Evolutionary conservation across 2,888 invertebrate species (phyloP).

Genomic region (Shargacucullia verbasci): DNA sequence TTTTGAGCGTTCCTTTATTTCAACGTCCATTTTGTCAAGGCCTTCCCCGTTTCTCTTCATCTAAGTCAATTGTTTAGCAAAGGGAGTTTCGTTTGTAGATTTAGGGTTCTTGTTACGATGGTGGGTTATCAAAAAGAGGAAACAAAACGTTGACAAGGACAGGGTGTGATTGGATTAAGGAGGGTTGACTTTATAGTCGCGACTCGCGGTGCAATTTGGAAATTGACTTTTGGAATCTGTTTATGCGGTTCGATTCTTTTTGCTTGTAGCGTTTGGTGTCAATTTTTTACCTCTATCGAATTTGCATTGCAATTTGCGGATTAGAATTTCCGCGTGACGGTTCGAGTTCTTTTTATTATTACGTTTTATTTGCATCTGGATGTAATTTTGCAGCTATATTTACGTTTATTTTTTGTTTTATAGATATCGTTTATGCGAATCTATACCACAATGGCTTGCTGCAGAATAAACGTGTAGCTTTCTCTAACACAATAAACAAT

Average conservation of each 20-base stretch:
- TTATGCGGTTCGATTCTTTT: conserved; percentile 77
- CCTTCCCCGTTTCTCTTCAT: conserved; percentile 52
- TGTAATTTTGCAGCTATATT: conserved; percentile 9
- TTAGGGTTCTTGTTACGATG: conserved; percentile 67
- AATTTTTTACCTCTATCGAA: conserved; percentile 75
- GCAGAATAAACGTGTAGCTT: no score
- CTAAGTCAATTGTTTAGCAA: conserved; percentile 1
- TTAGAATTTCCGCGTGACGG: conserved; percentile 59
- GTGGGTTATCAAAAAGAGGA: conserved; percentile 76
- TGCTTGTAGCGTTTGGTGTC: conserved; percentile 76
- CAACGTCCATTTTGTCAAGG: conserved; percentile 64
- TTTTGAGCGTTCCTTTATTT: conserved; percentile 70
- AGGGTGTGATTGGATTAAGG: conserved; percentile 87
- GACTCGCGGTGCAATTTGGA: conserved; percentile 85
- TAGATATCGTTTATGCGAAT: no score
- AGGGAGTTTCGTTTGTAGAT: conserved; percentile 36
- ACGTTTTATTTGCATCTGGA: conserved; percentile 46
- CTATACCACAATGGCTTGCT: no score
- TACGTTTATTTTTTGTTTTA: no score
- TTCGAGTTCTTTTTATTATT: conserved; percentile 36
- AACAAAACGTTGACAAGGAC: conserved; percentile 88
- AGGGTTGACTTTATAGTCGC: conserved; percentile 87
- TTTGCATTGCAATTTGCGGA: conserved; percentile 69
- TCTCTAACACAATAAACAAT: no score
- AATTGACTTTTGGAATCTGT: conserved; percentile 87